Evolutionary conservation across 92 coral and sea anemone species (phyloP).

Genomic region (Epizoanthus rinbou): DNA sequence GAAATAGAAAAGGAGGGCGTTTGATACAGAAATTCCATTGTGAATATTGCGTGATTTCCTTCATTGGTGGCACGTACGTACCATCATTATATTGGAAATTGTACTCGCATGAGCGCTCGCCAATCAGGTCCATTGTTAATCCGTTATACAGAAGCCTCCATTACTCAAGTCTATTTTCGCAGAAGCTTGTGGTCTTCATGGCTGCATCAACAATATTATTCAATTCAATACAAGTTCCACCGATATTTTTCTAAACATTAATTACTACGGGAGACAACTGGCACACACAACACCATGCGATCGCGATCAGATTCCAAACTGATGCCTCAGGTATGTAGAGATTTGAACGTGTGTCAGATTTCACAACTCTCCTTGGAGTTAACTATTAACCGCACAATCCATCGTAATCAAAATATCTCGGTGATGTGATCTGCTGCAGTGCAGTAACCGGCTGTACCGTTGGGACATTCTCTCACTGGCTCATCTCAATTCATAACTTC

Average conservation of each 20-base stretch:
- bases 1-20: background rate
- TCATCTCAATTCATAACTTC: background rate
- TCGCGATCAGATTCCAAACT: conserved; percentile 30
- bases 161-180: background rate
- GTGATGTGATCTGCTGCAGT: conserved; percentile 22
- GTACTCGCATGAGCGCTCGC: background rate
- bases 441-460: background rate
- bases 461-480: background rate
- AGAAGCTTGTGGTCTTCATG: background rate
- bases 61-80: background rate
- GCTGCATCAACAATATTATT: background rate
- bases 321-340: background rate
- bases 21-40: background rate
- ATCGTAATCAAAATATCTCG: background rate
- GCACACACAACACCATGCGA: background rate
- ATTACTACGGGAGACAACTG: background rate
- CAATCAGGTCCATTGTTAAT: background rate
- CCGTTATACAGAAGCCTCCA: background rate
- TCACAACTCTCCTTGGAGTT: conserved; percentile 8
- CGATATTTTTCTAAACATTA: background rate
- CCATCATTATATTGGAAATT: background rate
- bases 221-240: background rate
- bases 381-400: conserved; percentile 16
- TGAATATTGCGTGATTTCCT: background rate
- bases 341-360: background rate